A percentile compares a stretch with the other conserved stretches of the same genome.
Conservation (phyloP, 2,888 invertebrate genomes). For the Calameuta pallipes region DNA sequence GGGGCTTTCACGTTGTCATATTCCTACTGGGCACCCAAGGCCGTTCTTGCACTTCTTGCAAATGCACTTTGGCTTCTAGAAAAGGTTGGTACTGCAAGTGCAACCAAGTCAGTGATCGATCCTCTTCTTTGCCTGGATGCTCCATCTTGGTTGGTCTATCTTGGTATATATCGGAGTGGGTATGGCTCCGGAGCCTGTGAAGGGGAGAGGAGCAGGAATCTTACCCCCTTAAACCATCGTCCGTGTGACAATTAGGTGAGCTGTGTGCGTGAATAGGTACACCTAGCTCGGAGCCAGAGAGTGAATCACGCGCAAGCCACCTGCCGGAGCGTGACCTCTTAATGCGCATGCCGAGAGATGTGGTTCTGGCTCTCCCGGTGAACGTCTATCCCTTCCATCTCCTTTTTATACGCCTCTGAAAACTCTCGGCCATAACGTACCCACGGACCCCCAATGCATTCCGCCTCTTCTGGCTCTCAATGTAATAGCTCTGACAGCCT, state of each 20-base stretch:
- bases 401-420: slow-evolving; percentile 15
- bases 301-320: slow-evolving; percentile 59
- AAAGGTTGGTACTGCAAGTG: not conserved
- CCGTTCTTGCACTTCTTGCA: not conserved
- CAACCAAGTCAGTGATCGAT: not conserved
- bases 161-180: not conserved
- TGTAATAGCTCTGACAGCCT: slow-evolving; percentile 47
- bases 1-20: slow-evolving; percentile 29
- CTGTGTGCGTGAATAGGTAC: slow-evolving; percentile 48
- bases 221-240: slow-evolving; percentile 43
- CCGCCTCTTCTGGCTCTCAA: slow-evolving; percentile 30
- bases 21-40: slow-evolving; percentile 3
- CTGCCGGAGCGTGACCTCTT: slow-evolving; percentile 62
- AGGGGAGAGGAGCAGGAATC: not conserved
- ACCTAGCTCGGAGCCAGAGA: slow-evolving; percentile 42
- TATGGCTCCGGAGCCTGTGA: not conserved
- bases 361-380: slow-evolving; percentile 18
- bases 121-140: not conserved
- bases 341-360: slow-evolving; percentile 45
- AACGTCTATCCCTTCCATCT: slow-evolving; percentile 22
- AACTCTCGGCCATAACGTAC: slow-evolving; percentile 8
- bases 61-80: not conserved
- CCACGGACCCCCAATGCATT: slow-evolving; percentile 17
- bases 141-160: not conserved
- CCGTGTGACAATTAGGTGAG: slow-evolving; percentile 49